phyloP scores from a whole-genome alignment of 2,888 invertebrate species.

The Leptura quadrifasciata region DNA sequence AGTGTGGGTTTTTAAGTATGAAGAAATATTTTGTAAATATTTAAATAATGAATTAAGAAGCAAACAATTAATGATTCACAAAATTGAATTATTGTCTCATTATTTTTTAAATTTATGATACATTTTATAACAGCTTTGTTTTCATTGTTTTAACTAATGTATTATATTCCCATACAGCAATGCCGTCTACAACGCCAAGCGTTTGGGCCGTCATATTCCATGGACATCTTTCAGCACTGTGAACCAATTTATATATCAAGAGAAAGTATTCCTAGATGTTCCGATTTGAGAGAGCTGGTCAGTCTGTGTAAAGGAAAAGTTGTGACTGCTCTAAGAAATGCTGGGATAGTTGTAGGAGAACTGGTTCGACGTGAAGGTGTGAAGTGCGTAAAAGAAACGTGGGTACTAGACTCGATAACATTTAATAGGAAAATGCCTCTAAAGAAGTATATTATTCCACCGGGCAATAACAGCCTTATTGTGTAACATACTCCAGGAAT shows the following conservation, averaged over 20 bases:
- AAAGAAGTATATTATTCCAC: slow-evolving; percentile 70
- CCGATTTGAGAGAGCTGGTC: slow-evolving; percentile 78
- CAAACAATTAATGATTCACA: no score
- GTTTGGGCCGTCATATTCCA: slow-evolving; percentile 77
- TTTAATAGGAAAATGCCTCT: slow-evolving; percentile 72
- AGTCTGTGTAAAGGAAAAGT: slow-evolving; percentile 77
- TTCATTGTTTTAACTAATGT: slow-evolving; percentile 5
- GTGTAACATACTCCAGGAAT: not conserved
- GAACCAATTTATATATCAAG: slow-evolving; percentile 77
- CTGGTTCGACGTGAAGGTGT: slow-evolving; percentile 55
- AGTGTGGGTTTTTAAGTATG: no score
- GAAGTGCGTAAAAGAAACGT: slow-evolving; percentile 76
- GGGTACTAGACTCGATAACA: slow-evolving; percentile 81
- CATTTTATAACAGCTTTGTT: no score
- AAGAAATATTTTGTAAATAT: no score
- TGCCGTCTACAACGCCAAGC: slow-evolving; percentile 79
- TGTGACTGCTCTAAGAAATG: slow-evolving; percentile 72
- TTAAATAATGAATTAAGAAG: no score
- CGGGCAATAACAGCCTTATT: slow-evolving; percentile 18
- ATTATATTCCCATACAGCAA: slow-evolving; percentile 72
- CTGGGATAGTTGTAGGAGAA: slow-evolving; percentile 77
- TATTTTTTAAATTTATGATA: no score
- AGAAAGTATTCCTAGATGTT: slow-evolving; percentile 74
- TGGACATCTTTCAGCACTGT: slow-evolving; percentile 78
- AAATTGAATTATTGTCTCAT: no score